Percentiles rank a stretch among this genome's conserved stretches.
These are phyloP conservation scores for Stictocephala bisonia DNA, from an alignment of 2,888 invertebrate species.

Conservation along the genomic window DNA sequence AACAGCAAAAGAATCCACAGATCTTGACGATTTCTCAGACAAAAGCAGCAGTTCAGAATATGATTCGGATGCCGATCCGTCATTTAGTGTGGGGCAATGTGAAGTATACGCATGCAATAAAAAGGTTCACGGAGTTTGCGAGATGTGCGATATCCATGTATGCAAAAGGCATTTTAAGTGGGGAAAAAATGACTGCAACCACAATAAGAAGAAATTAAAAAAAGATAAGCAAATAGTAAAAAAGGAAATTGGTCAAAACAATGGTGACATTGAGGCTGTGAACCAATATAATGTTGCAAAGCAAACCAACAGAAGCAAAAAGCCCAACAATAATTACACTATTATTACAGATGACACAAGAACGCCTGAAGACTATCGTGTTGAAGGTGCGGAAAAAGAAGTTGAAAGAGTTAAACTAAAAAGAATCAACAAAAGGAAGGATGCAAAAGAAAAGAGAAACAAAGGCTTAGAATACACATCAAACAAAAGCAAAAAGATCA, in stretches of 20 bases:
- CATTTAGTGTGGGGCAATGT: not conserved
- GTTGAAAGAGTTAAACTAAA: not conserved
- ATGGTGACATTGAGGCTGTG: not conserved
- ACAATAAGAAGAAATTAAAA: not conserved
- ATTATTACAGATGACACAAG: not conserved
- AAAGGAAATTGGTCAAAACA: not conserved
- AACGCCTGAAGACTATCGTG: not conserved
- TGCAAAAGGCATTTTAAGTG: not conserved
- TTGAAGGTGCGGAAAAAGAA: conserved; percentile 2
- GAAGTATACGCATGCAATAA: not conserved
- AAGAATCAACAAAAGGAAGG: not conserved
- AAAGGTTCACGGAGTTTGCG: not conserved
- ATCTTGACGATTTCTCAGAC: not conserved
- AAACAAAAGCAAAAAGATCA: not conserved
- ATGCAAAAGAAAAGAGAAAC: not conserved
- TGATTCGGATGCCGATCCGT: conserved; percentile 9
- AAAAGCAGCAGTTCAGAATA: not conserved
- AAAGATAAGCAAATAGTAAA: not conserved
- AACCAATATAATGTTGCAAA: not conserved
- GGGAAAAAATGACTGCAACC: not conserved
- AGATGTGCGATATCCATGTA: not conserved
- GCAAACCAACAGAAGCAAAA: too few relatives aligned
- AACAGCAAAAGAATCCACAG: not conserved
- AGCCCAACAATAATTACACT: not conserved
- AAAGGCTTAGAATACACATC: too few relatives aligned